phyloP scores from a whole-genome alignment of 2,113 vertebrate genomes.

The Pachyramphus minor region DNA sequence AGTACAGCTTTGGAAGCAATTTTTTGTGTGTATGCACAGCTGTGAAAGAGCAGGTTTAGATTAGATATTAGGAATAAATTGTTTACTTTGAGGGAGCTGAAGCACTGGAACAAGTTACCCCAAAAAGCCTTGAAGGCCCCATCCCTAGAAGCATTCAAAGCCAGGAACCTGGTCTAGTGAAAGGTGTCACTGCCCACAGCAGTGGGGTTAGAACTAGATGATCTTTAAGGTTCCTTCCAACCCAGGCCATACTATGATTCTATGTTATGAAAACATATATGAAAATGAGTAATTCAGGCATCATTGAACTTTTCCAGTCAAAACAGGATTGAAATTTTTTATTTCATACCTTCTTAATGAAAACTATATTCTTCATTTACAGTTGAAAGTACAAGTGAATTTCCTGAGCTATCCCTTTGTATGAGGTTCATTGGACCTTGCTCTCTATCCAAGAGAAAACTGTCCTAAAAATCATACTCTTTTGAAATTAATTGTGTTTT shows the following conservation, averaged over 20 bases:
- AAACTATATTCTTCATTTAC: background rate
- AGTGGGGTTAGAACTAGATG: background rate
- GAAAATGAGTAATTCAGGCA: background rate
- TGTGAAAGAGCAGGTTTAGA: background rate
- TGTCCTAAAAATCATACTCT: background rate
- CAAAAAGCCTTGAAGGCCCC: background rate
- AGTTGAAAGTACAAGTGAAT: background rate
- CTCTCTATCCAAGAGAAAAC: background rate
- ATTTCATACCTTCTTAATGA: background rate
- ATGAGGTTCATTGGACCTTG: background rate
- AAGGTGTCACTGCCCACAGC: background rate
- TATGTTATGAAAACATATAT: background rate
- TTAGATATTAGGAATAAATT: background rate
- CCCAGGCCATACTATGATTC: background rate
- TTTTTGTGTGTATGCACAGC: background rate
- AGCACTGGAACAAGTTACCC: background rate
- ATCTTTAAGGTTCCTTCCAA: background rate
- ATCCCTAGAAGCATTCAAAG: background rate
- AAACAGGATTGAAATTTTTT: background rate
- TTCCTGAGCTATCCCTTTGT: background rate
- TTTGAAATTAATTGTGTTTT: background rate
- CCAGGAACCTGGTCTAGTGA: background rate
- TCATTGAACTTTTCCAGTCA: background rate
- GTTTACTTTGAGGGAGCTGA: background rate
- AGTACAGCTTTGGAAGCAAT: background rate